Base-by-base conservation (phyloP, 2,888 invertebrate species). In the Syrphus vitripennis region DNA sequence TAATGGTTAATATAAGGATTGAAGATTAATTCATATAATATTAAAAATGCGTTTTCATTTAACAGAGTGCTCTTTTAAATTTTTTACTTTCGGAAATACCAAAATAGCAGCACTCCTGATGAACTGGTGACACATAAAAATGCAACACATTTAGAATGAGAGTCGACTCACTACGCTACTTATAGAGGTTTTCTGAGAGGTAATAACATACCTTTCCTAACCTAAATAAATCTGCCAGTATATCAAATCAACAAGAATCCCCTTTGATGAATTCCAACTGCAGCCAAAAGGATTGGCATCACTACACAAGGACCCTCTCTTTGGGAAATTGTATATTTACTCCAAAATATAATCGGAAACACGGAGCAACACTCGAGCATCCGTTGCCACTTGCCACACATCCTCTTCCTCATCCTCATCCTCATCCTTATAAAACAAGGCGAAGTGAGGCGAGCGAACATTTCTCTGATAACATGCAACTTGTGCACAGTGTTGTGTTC, bases 321-420 rank as follows among this genome's bases (percentile, higher is more conserved):
- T 9, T 24, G 12, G 16, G 37, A 50, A 61, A 42, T 29, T 26
- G 26, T 48, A 24, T 72, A 67, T 79, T 65, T 65, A 61, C 76
- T 76, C 63, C 45, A 70, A 70, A 76, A 70, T 77, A 65, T 82
- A 71, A 82, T 82, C 63, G 37, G 37, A 63, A 81, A 59, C 69
- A 82, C 19, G 45, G 45, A 67, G 61, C 75, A 75, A 57, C 50
- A 69, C 61, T 76, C 45, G 29, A 26, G 34, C 34, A 61, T 61
- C 57, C 72, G 34, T 50, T 50, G 50, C 59, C 29, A 45, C 31
- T n/a, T n/a, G n/a, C n/a, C n/a, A 45, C 55, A 45, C 34, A n/a
- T 48, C 48, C n/a, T 48, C n/a, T 7, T 59, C 34, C 57, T 14
- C 19, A 31, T 59, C 29, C 57, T 40, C 29, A 74, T 37, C 6